phyloP scores from a whole-genome alignment of 1,140 invertebrate species.

The Leptinotarsa lineolata region DNA sequence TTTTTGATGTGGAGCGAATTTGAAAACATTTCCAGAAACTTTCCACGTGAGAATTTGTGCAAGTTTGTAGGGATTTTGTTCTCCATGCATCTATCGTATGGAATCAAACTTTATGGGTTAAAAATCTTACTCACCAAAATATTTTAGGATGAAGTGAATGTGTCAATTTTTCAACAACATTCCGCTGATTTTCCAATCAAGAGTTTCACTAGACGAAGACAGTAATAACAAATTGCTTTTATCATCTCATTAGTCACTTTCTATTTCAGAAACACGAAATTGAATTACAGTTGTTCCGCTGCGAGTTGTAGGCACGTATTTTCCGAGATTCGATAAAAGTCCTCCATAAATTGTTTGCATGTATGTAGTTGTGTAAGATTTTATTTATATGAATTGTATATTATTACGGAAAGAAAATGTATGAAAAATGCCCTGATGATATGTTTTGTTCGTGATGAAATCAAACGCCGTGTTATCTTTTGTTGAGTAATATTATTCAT shows the following conservation, averaged over 20 bases:
- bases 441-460: slow-evolving; percentile 22
- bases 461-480: slow-evolving; percentile 20
- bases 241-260: slow-evolving; percentile 6
- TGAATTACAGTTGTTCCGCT: background rate
- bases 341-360: slow-evolving; percentile 20
- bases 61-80: too few species aligned
- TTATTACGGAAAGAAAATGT: slow-evolving; percentile 22
- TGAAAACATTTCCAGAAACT: too few species aligned
- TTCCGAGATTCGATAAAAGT: slow-evolving; percentile 11
- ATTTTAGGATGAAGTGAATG: too few species aligned
- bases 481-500: slow-evolving; percentile 16
- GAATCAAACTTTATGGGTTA: too few species aligned
- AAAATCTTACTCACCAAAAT: too few species aligned
- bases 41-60: too few species aligned
- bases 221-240: background rate
- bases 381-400: slow-evolving; percentile 24
- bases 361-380: slow-evolving; percentile 22
- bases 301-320: slow-evolving; percentile 5
- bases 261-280: slow-evolving; percentile 1
- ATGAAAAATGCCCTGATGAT: slow-evolving; percentile 22
- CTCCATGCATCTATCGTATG: too few species aligned
- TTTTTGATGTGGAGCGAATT: too few species aligned
- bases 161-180: too few species aligned
- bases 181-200: too few species aligned
- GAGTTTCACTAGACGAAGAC: background rate